Evolutionary conservation across 2,797 vertebrate genomes (phyloP), one percentile per base, ranked within the genome.

Genomic region (Girardinus metallicus): DNA sequence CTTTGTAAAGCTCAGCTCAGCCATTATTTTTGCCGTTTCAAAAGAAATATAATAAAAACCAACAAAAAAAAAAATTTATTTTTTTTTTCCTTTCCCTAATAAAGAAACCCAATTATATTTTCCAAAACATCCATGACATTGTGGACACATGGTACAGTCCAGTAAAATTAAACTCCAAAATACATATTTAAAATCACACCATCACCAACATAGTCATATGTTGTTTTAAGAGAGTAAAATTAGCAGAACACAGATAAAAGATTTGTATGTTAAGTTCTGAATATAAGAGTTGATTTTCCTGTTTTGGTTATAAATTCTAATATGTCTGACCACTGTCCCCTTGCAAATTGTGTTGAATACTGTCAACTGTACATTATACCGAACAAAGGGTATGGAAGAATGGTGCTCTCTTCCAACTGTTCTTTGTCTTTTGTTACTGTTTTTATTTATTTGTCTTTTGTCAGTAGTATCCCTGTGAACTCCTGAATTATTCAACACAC

Each of bases 1-100:
- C 96, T 95, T 95, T 97, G 94, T 92, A 95, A 95, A 96, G 96
- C 96, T 97, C 97, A 92, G 93, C 97, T 96, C 95, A 95, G 94
- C 87, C 91, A 96, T 96, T 96, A 96, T 95, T 96, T 96, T 93
- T 91, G 94, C 96, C 95, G 95, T 96, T 96, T 97, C 96, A 97
- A 94, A 97, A 96, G 86, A 86, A 82, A 85, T 95, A 92, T 87
- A 92, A 44, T 5, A 74, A 64, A 77, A 73, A 29, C 6, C 10
- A 43, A 70, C 66, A 44, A 71, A 71, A 71, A n/a, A n/a, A 44
- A 8, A 1, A 3, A 7, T 44, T 13, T 8, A 0, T 6, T 36
- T 1, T 26, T 12, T 70, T 15, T 43, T 70, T 12, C 12, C 12
- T 70, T n/a, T 70, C 60, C 60, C 60, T 18, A 18, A 46, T 46